Percentiles rank a stretch among this genome's conserved stretches.
Evolutionary conservation across 2,113 vertebrate species (phyloP).

Genomic region (Dromaius novaehollandiae): DNA sequence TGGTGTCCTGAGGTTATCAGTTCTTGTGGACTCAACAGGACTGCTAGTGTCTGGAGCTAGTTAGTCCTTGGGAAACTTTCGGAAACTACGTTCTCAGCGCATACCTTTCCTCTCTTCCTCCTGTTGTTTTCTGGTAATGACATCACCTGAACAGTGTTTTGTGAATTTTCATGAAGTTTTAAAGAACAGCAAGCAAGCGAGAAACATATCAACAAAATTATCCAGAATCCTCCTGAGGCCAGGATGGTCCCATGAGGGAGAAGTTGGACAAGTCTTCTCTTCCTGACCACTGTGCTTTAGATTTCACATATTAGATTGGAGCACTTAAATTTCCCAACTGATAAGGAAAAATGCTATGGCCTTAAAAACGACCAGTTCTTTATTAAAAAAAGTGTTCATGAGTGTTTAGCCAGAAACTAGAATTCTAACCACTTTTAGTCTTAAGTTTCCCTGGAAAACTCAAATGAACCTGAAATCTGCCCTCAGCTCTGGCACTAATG

Average conservation of each 20-base stretch:
- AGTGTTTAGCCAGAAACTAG: background rate
- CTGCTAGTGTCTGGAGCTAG: background rate
- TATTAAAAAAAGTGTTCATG: background rate
- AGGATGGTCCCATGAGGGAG: background rate
- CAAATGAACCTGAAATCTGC: slow-evolving; percentile 42
- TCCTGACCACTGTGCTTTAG: background rate
- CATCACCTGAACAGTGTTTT: background rate
- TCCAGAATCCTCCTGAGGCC: background rate
- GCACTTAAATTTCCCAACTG: background rate
- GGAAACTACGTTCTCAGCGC: background rate
- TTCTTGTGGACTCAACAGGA: background rate
- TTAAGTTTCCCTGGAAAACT: background rate
- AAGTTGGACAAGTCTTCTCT: background rate
- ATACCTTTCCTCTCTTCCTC: background rate
- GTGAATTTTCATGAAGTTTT: background rate
- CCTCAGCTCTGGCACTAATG: background rate
- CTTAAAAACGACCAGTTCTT: background rate
- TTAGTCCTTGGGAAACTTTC: background rate
- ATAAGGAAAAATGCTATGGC: background rate
- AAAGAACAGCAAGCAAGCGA: background rate
- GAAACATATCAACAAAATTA: background rate
- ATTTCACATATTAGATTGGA: background rate
- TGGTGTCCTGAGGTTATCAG: background rate
- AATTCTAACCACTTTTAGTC: background rate
- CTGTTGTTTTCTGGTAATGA: background rate